Conservation (phyloP, 2,797 vertebrate species). For the Notoglanidium macrostoma region DNA sequence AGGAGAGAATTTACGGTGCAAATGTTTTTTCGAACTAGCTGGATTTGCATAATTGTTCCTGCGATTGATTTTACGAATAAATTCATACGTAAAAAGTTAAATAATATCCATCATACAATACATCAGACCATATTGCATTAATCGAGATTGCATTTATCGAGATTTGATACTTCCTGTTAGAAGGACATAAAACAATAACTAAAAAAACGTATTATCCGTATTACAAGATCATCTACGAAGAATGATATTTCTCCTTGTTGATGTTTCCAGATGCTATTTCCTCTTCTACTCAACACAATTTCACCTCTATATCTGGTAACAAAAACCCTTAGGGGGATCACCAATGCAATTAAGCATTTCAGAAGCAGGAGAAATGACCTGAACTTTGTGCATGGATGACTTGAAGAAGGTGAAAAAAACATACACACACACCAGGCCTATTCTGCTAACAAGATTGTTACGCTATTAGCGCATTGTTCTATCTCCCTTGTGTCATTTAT, state of each 20-base stretch:
- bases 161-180: neutral
- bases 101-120: neutral
- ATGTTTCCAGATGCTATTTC: slow-evolving; percentile 24
- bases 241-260: neutral
- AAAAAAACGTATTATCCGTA: neutral
- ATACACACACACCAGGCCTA: slow-evolving; percentile 15
- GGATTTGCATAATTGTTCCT: neutral
- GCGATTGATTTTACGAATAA: neutral
- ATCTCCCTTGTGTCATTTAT: neutral
- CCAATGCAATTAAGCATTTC: slow-evolving; percentile 29
- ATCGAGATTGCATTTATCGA: neutral
- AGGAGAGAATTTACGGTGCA: too few relatives aligned
- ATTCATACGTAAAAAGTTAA: neutral
- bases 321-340: neutral
- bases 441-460: slow-evolving; percentile 32
- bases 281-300: slow-evolving; percentile 37
- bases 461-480: slow-evolving; percentile 7
- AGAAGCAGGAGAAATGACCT: slow-evolving; percentile 17
- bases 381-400: slow-evolving; percentile 25
- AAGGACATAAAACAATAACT: neutral
- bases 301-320: slow-evolving; percentile 30
- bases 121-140: neutral
- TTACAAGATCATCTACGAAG: neutral
- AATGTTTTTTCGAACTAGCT: neutral
- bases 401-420: slow-evolving; percentile 13